These are phyloP conservation scores for Chironex yamaguchii DNA, from an alignment of 30 jellyfish, hydroid and myxozoan genomes.

Conservation along the genomic window DNA sequence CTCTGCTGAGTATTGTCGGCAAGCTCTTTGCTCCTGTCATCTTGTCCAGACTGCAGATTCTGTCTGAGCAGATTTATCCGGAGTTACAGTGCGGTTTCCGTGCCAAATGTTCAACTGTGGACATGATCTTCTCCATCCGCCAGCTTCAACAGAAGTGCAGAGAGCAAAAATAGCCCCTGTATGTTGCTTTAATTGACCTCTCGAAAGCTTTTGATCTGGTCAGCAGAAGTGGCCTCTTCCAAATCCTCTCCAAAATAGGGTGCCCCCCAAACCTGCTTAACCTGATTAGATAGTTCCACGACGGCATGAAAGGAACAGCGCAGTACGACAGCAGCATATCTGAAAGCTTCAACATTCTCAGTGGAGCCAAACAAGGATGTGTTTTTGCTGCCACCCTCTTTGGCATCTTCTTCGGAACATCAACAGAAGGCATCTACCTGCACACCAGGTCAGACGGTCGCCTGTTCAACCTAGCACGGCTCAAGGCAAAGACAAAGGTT, in stretches of 20 bases:
- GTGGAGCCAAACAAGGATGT: slow-evolving; percentile 62
- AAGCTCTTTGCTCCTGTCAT: slow-evolving; percentile 18
- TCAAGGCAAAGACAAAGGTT: background rate
- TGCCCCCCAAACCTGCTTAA: slow-evolving; percentile 65
- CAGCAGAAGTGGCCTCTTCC: slow-evolving; percentile 57
- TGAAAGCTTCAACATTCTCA: slow-evolving; percentile 4
- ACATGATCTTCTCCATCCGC: slow-evolving; percentile 36
- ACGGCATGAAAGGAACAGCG: slow-evolving; percentile 19
- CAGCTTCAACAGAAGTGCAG: slow-evolving; percentile 63
- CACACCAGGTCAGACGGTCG: background rate
- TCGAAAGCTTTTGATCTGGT: slow-evolving; percentile 62
- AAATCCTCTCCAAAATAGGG: slow-evolving; percentile 20
- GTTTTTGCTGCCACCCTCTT: slow-evolving; percentile 46
- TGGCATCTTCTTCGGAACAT: slow-evolving; percentile 24
- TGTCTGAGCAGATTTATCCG: slow-evolving; percentile 4
- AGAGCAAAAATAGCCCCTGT: slow-evolving; percentile 18
- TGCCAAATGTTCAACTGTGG: slow-evolving; percentile 23
- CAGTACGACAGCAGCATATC: slow-evolving; percentile 21
- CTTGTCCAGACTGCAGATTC: slow-evolving; percentile 12
- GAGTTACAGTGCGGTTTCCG: slow-evolving; percentile 74
- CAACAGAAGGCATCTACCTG: slow-evolving; percentile 46
- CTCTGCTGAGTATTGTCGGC: slow-evolving; percentile 51
- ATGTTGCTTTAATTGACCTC: slow-evolving; percentile 43
- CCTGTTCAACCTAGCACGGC: background rate
- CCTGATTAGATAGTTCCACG: slow-evolving; percentile 39